These are phyloP conservation scores for Capitella teleta DNA, from an alignment of 1,140 invertebrate species.

Conservation along the genomic window DNA sequence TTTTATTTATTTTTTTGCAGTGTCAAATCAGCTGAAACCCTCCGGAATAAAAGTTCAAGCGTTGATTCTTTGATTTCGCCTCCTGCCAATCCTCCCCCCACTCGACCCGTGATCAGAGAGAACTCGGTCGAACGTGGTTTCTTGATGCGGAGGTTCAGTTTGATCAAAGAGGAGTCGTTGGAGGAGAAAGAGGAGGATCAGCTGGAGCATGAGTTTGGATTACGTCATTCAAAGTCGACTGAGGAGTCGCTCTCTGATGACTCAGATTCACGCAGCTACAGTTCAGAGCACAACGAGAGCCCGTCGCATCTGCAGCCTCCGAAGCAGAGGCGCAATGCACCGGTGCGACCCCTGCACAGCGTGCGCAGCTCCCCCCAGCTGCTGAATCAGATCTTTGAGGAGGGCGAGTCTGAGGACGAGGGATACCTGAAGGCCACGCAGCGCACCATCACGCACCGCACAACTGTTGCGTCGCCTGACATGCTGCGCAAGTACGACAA, in stretches of 20 bases:
- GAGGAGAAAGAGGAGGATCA: slow-evolving; percentile 23
- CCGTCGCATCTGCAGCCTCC: slow-evolving; percentile 1
- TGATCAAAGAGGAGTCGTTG: slow-evolving; percentile 31
- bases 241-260: not conserved
- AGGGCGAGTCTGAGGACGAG: slow-evolving; percentile 45
- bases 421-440: not conserved
- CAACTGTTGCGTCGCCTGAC: slow-evolving; percentile 14
- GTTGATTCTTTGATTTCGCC: not conserved
- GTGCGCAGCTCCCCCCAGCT: slow-evolving; percentile 52
- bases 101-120: too few species aligned
- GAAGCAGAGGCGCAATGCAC: slow-evolving; percentile 15
- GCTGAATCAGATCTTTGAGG: slow-evolving; percentile 59
- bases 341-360: slow-evolving; percentile 40
- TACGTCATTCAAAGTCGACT: not conserved
- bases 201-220: slow-evolving; percentile 11
- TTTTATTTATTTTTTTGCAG: not conserved
- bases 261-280: slow-evolving; percentile 1
- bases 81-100: too few species aligned
- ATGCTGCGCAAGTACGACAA: slow-evolving; percentile 50
- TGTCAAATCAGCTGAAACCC: not conserved
- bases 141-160: slow-evolving; percentile 24
- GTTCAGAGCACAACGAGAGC: not conserved
- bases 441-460: not conserved
- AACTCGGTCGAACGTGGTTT: too few species aligned
- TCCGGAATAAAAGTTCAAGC: not conserved